phyloP scores from a whole-genome alignment of 2,113 vertebrate species.

The Rhineura floridana region DNA sequence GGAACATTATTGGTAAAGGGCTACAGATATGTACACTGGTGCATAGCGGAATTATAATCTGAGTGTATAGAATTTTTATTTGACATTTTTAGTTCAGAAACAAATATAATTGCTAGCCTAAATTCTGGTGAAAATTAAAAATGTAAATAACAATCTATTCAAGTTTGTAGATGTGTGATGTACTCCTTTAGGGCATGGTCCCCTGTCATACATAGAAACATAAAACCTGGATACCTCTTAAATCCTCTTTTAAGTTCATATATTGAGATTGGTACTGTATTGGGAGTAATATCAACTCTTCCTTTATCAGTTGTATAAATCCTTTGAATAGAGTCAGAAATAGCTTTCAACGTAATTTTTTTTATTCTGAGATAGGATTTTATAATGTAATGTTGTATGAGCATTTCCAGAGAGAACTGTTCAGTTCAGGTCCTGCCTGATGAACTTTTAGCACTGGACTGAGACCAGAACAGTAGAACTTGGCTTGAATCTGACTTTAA shows the following conservation, averaged over 20 bases:
- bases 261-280: neutral
- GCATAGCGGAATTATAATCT: constrained; percentile 50
- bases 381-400: neutral
- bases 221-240: neutral
- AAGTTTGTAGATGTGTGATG: neutral
- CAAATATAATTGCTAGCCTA: neutral
- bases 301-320: neutral
- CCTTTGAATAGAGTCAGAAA: neutral
- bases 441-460: neutral
- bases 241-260: constrained; percentile 17
- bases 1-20: constrained; percentile 62
- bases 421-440: neutral
- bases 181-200: constrained; percentile 11
- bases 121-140: neutral
- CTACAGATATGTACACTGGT: constrained; percentile 12
- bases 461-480: neutral
- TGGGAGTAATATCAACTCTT: constrained; percentile 2
- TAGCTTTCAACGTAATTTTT: neutral
- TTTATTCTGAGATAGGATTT: neutral
- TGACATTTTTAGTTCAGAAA: constrained; percentile 28
- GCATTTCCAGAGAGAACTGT: neutral
- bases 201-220: neutral
- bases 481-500: neutral
- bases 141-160: neutral
- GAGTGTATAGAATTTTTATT: constrained; percentile 30